Conservation (phyloP, 2,888 invertebrate genomes). For the Drosophila gaucha region DNA sequence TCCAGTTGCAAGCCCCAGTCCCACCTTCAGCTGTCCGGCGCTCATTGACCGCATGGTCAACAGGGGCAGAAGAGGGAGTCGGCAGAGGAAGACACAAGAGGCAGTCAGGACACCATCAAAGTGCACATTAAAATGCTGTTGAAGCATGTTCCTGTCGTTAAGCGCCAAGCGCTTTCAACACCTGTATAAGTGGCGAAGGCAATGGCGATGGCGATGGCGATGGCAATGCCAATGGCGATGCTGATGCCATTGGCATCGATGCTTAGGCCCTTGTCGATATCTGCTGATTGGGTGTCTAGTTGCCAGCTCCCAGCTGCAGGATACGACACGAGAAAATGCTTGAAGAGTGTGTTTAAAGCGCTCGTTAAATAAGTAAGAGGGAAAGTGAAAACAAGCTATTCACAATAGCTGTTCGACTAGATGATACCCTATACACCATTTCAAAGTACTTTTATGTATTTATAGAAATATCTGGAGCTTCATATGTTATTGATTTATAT, state of each 20-base stretch:
- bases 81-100: not conserved
- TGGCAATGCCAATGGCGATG: not conserved
- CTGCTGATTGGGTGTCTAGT: conserved; percentile 9
- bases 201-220: conserved; percentile 2
- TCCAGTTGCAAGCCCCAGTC: not conserved
- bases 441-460: too few relatives aligned
- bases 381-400: not conserved
- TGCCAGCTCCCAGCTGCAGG: not conserved
- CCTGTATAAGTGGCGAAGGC: conserved; percentile 47
- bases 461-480: too few relatives aligned
- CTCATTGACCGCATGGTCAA: conserved; percentile 36
- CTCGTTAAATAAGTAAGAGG: not conserved
- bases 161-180: conserved; percentile 47
- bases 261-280: conserved; percentile 22
- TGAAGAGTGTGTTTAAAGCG: conserved; percentile 14
- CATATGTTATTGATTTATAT: too few relatives aligned
- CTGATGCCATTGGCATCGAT: conserved; percentile 8
- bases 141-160: conserved; percentile 59
- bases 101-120: conserved; percentile 26
- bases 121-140: conserved; percentile 65
- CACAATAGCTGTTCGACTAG: not conserved
- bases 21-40: conserved; percentile 18
- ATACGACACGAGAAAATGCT: conserved; percentile 10
- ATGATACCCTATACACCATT: not conserved
- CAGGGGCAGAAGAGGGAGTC: not conserved